Percentiles rank a stretch among this genome's conserved stretches.
These are phyloP conservation scores for Neogale vison DNA, from an alignment of 2,113 vertebrate species.

Conservation along the genomic window DNA sequence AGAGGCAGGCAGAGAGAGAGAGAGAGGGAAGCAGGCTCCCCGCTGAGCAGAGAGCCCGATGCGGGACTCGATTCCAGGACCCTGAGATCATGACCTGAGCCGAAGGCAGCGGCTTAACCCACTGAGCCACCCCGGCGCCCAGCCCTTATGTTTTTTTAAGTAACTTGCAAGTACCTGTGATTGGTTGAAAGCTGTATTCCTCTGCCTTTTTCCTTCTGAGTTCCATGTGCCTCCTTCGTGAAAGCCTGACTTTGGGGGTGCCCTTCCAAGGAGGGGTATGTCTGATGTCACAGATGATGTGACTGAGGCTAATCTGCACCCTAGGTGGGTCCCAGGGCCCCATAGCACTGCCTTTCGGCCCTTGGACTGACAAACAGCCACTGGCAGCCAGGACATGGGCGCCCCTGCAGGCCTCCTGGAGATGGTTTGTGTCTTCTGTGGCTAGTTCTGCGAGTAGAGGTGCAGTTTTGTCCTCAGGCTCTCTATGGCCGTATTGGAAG, in stretches of 20 bases:
- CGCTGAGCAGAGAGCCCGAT: no score
- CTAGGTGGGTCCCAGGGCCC: rapidly evolving
- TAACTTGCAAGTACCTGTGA: rapidly evolving
- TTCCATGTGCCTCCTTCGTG: no score
- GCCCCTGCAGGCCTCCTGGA: no score
- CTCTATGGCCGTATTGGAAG: neutral
- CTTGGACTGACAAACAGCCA: neutral
- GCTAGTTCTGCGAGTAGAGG: neutral
- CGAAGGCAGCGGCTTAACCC: no score
- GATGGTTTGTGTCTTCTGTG: neutral
- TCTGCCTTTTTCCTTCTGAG: neutral
- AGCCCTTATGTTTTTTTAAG: neutral
- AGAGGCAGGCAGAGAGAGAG: no score
- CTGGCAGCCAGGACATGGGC: neutral
- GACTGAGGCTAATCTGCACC: no score
- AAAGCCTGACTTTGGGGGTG: neutral
- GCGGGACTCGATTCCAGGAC: no score
- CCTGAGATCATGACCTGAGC: no score
- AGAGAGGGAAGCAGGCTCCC: no score
- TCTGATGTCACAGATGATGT: neutral
- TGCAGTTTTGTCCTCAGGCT: neutral
- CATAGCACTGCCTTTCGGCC: neutral
- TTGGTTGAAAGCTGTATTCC: rapidly evolving
- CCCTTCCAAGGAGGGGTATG: neutral
- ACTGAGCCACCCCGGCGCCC: no score